These are phyloP conservation scores for Antheraea yamamai DNA, from an alignment of 2,888 invertebrate genomes.

Conservation along the genomic window DNA sequence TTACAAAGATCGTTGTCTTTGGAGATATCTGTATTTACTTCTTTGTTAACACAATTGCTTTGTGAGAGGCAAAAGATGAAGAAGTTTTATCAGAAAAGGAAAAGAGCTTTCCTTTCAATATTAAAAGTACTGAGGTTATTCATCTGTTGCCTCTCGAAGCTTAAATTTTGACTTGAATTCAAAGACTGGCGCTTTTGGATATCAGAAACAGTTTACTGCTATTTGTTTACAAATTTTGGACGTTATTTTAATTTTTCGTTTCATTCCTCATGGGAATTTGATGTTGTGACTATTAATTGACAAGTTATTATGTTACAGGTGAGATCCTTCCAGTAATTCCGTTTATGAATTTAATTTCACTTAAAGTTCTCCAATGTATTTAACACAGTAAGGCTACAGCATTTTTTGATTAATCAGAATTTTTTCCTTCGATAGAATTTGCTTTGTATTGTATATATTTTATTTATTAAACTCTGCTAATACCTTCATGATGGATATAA, in stretches of 20 bases:
- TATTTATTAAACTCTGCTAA: constrained; percentile 25
- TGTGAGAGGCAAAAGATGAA: constrained; percentile 47
- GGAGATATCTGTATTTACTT: constrained; percentile 30
- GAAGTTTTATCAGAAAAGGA: neutral
- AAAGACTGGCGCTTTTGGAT: constrained; percentile 81
- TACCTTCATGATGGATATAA: constrained; percentile 14
- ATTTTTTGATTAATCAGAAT: neutral
- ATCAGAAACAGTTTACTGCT: constrained; percentile 52
- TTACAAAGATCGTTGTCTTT: constrained; percentile 53
- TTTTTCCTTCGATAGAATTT: neutral
- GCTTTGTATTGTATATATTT: neutral
- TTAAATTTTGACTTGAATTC: constrained; percentile 47
- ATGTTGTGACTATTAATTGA: constrained; percentile 62
- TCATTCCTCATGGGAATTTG: constrained; percentile 78
- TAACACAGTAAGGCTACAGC: constrained; percentile 13
- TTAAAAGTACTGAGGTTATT: constrained; percentile 8
- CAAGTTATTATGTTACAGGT: constrained; percentile 67
- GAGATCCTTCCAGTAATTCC: constrained; percentile 71
- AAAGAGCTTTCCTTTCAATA: neutral
- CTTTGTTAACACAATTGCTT: constrained; percentile 4
- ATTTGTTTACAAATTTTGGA: constrained; percentile 53
- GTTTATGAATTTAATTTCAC: neutral
- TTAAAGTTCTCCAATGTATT: neutral
- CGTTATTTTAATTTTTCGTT: constrained; percentile 74
- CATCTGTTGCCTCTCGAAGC: constrained; percentile 45